Conservation (phyloP, 1,140 invertebrate species). For the Drosophila pachea region DNA sequence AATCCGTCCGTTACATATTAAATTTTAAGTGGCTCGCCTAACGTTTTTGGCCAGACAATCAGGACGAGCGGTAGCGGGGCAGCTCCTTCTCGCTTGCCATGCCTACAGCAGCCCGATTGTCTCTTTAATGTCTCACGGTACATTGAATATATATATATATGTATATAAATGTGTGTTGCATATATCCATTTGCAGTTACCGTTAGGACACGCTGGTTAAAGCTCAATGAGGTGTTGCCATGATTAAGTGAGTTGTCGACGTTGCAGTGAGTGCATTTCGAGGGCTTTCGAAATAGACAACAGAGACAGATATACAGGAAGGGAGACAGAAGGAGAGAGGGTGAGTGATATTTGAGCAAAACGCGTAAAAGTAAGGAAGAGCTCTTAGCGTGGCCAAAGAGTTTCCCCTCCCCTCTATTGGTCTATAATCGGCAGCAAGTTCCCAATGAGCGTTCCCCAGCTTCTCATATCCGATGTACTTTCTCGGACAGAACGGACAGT, state of each 20-base stretch:
- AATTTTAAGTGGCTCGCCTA: slow-evolving; percentile 56
- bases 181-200: slow-evolving; percentile 5
- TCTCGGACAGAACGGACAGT: too few species aligned
- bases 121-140: slow-evolving; percentile 64
- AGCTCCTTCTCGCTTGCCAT: background rate
- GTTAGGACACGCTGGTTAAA: slow-evolving; percentile 64
- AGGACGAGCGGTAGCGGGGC: slow-evolving; percentile 7
- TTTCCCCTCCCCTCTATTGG: too few species aligned
- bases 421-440: too few species aligned
- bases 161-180: background rate
- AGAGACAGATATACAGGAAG: background rate
- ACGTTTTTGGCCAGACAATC: slow-evolving; percentile 22
- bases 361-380: background rate
- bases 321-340: background rate
- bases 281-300: background rate
- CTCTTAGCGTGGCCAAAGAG: too few species aligned
- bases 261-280: slow-evolving; percentile 32
- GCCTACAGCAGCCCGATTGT: slow-evolving; percentile 32
- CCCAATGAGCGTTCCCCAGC: too few species aligned
- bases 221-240: slow-evolving; percentile 71
- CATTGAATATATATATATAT: slow-evolving; percentile 35
- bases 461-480: too few species aligned
- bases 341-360: background rate
- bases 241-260: slow-evolving; percentile 59
- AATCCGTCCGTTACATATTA: slow-evolving; percentile 64